Evolutionary conservation across 2,797 vertebrate genomes (phyloP), one percentile per base, ranked within the genome.

Genomic region (Remorina albescens): DNA sequence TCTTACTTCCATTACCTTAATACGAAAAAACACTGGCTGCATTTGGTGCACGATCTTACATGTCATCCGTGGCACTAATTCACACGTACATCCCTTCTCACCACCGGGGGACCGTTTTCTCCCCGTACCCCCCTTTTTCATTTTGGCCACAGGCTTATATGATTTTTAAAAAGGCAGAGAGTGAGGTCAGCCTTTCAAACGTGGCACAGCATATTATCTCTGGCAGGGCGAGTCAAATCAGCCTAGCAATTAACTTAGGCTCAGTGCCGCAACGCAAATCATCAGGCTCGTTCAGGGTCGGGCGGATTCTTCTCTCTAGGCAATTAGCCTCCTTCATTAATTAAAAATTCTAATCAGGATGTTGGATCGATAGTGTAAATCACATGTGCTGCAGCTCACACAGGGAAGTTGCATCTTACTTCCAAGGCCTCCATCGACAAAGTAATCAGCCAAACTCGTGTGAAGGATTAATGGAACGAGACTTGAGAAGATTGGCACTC

Each of bases 251-350:
- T 92, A 93, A 93, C 83, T 88, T 78, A 67, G 88, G 83, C 92
- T 92, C 88, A 78, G 84, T 59, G 85, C 88, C 60, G 78, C 88
- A 84, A 88, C 73, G 79, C 80, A 92, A 91, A 93, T 92, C 86
- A 86, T 86, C 82, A 68, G 78, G 71, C 85, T 89, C 61, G 78
- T 90, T 92, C 84, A 80, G 91, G 82, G 86, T 88, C 65, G 82
- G 78, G 78, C 56, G 51, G 62, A 83, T 85, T 86, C 70, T 80
- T 92, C 88, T 92, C 91, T 92, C 91, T 83, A 71, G 86, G 86
- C 90, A 93, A 93, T 94, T 94, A 94, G 85, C 90, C 88, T 87
- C 83, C 80, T 90, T 88, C 90, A 89, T 94, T 94, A 94, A 94
- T 94, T 94, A 92, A 93, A 93, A 92, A 93, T 93, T 91, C 88